Percentiles rank a stretch among this genome's conserved stretches.
Conservation (phyloP, 2,797 vertebrate genomes). For the Lithobates sylvaticus region DNA sequence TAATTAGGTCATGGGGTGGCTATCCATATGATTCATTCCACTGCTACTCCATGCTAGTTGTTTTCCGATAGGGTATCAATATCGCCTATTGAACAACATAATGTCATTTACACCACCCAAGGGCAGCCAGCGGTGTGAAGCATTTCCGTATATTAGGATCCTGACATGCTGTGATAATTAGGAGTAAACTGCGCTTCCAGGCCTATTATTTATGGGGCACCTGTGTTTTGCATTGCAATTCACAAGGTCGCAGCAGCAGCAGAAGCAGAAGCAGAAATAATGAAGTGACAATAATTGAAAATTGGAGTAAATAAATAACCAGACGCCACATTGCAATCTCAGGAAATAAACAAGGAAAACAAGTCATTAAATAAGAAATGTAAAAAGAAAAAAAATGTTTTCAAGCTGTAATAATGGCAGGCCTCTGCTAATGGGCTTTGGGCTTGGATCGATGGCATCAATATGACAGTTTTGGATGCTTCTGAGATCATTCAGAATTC, state of each 20-base stretch:
- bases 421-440: not conserved
- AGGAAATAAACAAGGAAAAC: not conserved
- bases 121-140: not conserved
- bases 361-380: not conserved
- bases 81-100: constrained; percentile 17
- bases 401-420: not conserved
- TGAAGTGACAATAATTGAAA: not conserved
- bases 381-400: not conserved
- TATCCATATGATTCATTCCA: not conserved
- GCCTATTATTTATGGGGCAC: not conserved
- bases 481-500: no score
- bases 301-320: constrained; percentile 5
- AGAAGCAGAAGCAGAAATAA: no score
- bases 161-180: not conserved
- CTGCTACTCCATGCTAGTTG: not conserved
- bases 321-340: not conserved
- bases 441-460: no score
- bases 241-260: not conserved
- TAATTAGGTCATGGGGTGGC: not conserved
- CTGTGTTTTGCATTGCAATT: not conserved
- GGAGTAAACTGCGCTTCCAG: not conserved
- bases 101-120: constrained; percentile 7
- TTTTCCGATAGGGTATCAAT: constrained; percentile 25
- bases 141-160: not conserved
- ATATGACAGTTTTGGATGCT: no score